Percentiles rank a stretch among this genome's conserved stretches.
These are phyloP conservation scores for Pollenia griseotomentosa DNA, from an alignment of 2,888 invertebrate genomes.

Conservation along the genomic window DNA sequence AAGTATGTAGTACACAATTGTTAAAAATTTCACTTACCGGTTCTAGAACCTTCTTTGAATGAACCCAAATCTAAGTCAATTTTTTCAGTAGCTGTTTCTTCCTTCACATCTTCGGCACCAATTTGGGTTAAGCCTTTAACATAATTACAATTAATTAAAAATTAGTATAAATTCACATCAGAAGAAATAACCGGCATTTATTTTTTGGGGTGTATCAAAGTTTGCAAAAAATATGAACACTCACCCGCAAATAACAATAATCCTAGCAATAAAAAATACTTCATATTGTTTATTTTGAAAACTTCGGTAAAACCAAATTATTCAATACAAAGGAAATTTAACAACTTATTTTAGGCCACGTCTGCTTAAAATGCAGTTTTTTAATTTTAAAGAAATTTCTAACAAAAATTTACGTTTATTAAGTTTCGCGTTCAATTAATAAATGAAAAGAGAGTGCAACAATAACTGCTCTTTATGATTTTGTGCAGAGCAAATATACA, in stretches of 20 bases:
- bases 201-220: background rate
- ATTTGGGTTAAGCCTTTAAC: constrained; percentile 79
- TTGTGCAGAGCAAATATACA: constrained; percentile 5
- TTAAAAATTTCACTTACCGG: constrained; percentile 86
- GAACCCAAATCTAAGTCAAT: constrained; percentile 93
- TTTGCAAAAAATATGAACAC: constrained; percentile 32
- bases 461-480: constrained; percentile 44
- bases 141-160: constrained; percentile 19
- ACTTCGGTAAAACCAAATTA: constrained; percentile 35
- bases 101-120: constrained; percentile 76
- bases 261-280: constrained; percentile 79
- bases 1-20: background rate
- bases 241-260: constrained; percentile 81
- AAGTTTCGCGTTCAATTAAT: constrained; percentile 39
- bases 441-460: constrained; percentile 64
- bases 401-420: constrained; percentile 5
- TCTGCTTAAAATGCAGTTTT: constrained; percentile 62
- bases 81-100: constrained; percentile 85
- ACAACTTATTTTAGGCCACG: constrained; percentile 59
- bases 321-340: constrained; percentile 15
- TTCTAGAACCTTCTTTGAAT: constrained; percentile 93
- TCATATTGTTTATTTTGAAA: constrained; percentile 77
- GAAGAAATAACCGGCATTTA: constrained; percentile 26
- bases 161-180: background rate
- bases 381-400: constrained; percentile 15